A percentile compares a stretch with the other conserved stretches of the same genome.
Evolutionary conservation across 2,113 vertebrate species (phyloP).

Genomic region (Ia io): DNA sequence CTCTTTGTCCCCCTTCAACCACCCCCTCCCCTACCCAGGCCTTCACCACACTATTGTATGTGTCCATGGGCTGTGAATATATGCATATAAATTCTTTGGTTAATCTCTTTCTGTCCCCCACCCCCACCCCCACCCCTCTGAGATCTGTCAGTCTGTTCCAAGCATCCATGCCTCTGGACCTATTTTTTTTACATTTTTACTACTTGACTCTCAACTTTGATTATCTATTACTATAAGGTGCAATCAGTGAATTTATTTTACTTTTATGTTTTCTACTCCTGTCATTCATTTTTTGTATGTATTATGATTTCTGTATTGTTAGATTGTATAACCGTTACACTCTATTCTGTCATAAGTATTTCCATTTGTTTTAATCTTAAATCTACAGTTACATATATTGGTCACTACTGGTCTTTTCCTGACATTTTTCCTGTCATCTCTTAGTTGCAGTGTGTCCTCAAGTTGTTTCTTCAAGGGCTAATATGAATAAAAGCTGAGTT

Average conservation of each 20-base stretch:
- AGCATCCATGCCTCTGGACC: not conserved
- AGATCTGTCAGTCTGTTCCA: not conserved
- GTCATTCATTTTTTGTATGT: not conserved
- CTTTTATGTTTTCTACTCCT: not conserved
- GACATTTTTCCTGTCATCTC: not conserved
- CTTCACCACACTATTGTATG: not conserved
- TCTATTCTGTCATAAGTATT: not conserved
- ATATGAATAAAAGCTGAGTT: slow-evolving; percentile 10
- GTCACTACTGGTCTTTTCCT: not conserved
- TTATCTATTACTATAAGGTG: not conserved
- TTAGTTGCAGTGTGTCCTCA: not conserved
- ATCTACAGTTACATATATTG: not conserved
- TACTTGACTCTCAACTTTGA: not conserved
- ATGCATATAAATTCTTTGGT: not conserved
- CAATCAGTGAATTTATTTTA: not conserved
- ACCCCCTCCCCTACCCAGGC: not conserved
- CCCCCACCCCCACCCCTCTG: not conserved
- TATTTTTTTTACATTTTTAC: slow-evolving; percentile 35
- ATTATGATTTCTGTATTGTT: not conserved
- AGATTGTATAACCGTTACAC: not conserved
- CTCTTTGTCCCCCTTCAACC: not conserved
- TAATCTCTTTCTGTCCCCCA: not conserved
- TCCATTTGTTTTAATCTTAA: slow-evolving; percentile 15
- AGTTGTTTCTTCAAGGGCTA: slow-evolving; percentile 3
- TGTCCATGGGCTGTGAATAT: not conserved